Base-by-base conservation (phyloP, 2,113 vertebrate genomes). In the Typhlomys cinereus region DNA sequence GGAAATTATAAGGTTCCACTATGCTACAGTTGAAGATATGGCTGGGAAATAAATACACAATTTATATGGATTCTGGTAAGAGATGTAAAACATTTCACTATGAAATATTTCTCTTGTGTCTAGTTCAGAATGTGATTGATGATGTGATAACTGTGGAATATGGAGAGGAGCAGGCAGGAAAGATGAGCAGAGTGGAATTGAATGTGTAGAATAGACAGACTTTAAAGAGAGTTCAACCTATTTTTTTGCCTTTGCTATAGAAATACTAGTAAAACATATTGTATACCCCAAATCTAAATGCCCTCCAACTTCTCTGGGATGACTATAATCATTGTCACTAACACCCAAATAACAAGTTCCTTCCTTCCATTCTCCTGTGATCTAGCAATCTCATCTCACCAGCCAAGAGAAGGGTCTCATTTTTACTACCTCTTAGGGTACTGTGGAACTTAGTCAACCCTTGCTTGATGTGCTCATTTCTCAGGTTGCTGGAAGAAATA, bases 61-160 rank as follows among this genome's bases (percentile, higher is more conserved):
- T 69, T 59, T 64, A 66, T 80, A 82, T 71, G 20, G 7, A 79
- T 57, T 95, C 39, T 84, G 20, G 46, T 70, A 62, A 92, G 4
- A 87, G 2, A 48, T 4, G 3, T 8, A 66, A 86, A 79, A 73
- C 25, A 39, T 46, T 17, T 78, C 3, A 44, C 41, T 62, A 12
- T 88, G 44, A 89, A 69, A 54, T 75, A n/a, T 48, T 36, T 66
- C 36, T 70, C 44, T 46, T 14, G 61, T 31, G 81, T 69, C 11
- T 9, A n/a, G 18, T 36, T 83, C 54, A 71, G 13, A 83, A 90
- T 27, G 13, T 69, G 29, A 89, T 7, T 18, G 12, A 85, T 54
- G 17, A 1, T 91, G 11, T 34, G 27, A 11, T 44, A 48, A 34
- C 21, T 20, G 36, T n/a, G 88, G 25, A 70, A 75, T 36, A 39